Conservation (phyloP, 2,888 invertebrate genomes). For the Yponomeuta plumbellus region DNA sequence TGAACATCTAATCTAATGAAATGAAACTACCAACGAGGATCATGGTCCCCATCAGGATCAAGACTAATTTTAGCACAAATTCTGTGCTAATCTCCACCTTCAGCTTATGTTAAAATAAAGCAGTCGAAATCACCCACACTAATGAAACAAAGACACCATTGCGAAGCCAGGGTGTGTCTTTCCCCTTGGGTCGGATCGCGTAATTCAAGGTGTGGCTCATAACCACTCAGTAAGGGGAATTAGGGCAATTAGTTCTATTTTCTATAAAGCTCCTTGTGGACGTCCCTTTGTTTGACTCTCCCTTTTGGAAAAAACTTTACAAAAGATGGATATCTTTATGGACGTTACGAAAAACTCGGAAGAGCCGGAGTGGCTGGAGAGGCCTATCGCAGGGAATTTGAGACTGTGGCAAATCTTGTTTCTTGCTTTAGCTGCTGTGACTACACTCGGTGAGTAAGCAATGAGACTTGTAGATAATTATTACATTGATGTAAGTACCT, state of each 20-base stretch:
- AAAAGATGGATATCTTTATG: slow-evolving; percentile 56
- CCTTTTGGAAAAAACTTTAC: background rate
- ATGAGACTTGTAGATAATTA: background rate
- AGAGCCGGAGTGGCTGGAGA: slow-evolving; percentile 85
- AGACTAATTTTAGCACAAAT: background rate
- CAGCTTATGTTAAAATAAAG: background rate
- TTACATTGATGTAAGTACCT: background rate
- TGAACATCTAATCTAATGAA: too few relatives aligned
- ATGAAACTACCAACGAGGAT: too few relatives aligned
- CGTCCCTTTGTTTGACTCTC: background rate
- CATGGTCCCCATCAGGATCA: background rate
- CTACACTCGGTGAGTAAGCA: slow-evolving; percentile 76
- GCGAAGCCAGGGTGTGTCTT: slow-evolving; percentile 36
- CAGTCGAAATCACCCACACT: background rate
- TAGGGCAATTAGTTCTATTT: slow-evolving; percentile 58
- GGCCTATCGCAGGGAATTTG: slow-evolving; percentile 80
- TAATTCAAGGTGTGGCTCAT: slow-evolving; percentile 58
- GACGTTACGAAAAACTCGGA: slow-evolving; percentile 61
- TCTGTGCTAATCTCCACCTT: too few relatives aligned
- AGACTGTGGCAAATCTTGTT: slow-evolving; percentile 90
- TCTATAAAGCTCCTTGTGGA: background rate
- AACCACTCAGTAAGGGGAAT: slow-evolving; percentile 56
- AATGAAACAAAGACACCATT: slow-evolving; percentile 18
- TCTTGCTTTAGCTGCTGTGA: slow-evolving; percentile 79
- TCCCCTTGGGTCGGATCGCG: slow-evolving; percentile 37